These are phyloP conservation scores for Malacoctenus gilli DNA, from an alignment of 2,797 vertebrate genomes.

Conservation along the genomic window DNA sequence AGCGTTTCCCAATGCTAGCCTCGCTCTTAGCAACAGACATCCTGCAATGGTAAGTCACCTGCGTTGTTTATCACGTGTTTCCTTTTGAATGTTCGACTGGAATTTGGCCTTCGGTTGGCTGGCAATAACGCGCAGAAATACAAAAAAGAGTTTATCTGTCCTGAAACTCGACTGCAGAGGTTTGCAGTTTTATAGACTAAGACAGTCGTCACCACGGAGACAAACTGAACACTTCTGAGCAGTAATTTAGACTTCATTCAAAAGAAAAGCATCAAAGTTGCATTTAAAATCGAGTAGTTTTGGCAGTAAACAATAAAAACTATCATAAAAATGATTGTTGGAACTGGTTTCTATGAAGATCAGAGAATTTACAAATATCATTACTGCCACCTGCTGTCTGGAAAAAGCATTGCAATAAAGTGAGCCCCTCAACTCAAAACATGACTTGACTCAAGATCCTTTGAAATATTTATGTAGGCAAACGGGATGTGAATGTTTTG, in stretches of 20 bases:
- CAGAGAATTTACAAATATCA: neutral
- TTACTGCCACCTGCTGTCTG: slow-evolving; percentile 56
- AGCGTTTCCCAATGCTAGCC: slow-evolving; percentile 85
- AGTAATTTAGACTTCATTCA: too few relatives aligned
- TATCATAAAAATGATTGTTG: neutral
- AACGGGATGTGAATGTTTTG: too few relatives aligned
- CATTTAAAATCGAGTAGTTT: too few relatives aligned
- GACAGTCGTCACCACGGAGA: too few relatives aligned
- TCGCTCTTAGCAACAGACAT: slow-evolving; percentile 89
- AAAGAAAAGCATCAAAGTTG: too few relatives aligned
- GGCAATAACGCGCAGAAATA: neutral
- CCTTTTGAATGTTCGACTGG: slow-evolving; percentile 9
- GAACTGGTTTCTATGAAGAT: neutral
- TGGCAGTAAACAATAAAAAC: too few relatives aligned
- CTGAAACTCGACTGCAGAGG: too few relatives aligned
- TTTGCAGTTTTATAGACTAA: neutral
- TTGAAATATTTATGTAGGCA: too few relatives aligned
- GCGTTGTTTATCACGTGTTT: slow-evolving; percentile 4
- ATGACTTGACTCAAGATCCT: too few relatives aligned
- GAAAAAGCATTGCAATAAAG: slow-evolving; percentile 6
- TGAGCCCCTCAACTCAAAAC: too few relatives aligned
- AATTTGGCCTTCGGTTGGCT: neutral
- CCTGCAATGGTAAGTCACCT: slow-evolving; percentile 85
- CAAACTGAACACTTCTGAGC: too few relatives aligned
- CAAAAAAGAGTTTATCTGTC: too few relatives aligned